phyloP scores from a whole-genome alignment of 2,797 vertebrate genomes.

The Mus caroli region DNA sequence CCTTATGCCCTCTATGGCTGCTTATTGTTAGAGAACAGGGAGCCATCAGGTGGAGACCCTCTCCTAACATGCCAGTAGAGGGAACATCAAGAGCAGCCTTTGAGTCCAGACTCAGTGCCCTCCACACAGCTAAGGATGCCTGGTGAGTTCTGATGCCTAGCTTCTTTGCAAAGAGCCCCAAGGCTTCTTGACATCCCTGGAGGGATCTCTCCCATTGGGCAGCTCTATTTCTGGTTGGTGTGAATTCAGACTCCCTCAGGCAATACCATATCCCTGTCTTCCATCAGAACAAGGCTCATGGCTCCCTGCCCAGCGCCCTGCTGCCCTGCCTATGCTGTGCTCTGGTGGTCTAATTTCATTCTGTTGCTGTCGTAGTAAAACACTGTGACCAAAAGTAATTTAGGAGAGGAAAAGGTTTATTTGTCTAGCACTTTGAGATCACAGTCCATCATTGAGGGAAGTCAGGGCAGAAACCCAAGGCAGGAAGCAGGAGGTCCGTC shows the following conservation, averaged over 20 bases:
- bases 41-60: background rate
- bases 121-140: background rate
- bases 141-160: no score
- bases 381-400: background rate
- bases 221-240: background rate
- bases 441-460: background rate
- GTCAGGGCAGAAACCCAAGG: background rate
- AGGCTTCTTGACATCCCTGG: background rate
- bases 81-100: background rate
- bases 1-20: background rate
- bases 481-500: background rate
- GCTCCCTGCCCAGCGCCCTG: background rate
- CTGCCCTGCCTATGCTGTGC: background rate
- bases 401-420: background rate
- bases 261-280: background rate
- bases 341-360: background rate
- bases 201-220: background rate
- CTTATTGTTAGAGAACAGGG: no score
- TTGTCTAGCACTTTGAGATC: background rate
- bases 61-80: background rate
- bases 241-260: background rate
- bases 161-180: background rate
- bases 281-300: background rate
- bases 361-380: background rate
- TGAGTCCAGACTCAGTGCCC: background rate